Evolutionary conservation across 2,113 vertebrate genomes (phyloP).

Genomic region (Campylomormyrus numenius): DNA sequence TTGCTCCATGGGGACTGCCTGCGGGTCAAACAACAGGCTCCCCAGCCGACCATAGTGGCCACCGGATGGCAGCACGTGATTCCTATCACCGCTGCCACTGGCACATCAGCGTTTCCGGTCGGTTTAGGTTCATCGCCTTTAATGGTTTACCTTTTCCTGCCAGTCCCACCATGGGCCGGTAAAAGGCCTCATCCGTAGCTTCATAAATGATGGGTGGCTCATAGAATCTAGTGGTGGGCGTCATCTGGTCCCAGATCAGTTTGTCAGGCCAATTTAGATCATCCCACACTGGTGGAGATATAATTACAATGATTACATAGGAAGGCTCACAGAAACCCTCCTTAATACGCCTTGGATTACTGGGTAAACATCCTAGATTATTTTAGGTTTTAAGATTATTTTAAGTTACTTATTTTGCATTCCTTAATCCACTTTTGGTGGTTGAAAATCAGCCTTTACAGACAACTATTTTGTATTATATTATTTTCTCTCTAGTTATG

Average conservation of each 20-base stretch:
- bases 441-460: not conserved
- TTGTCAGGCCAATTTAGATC: not conserved
- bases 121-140: not conserved
- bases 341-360: not conserved
- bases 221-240: not conserved
- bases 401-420: not conserved
- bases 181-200: not conserved
- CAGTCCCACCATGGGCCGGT: not conserved
- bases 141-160: not conserved
- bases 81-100: not conserved
- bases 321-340: not conserved
- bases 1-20: not conserved
- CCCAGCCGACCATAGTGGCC: not conserved
- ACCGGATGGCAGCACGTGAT: not conserved
- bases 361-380: not conserved
- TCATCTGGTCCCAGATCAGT: not conserved
- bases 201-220: not conserved
- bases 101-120: not conserved
- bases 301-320: not conserved
- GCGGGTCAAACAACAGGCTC: too few species aligned
- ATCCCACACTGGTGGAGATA: not conserved
- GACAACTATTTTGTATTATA: not conserved
- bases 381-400: not conserved
- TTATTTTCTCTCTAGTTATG: not conserved
- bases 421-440: not conserved